These are phyloP conservation scores for Aplysia californica DNA, from an alignment of 1,140 invertebrate genomes.

Conservation along the genomic window DNA sequence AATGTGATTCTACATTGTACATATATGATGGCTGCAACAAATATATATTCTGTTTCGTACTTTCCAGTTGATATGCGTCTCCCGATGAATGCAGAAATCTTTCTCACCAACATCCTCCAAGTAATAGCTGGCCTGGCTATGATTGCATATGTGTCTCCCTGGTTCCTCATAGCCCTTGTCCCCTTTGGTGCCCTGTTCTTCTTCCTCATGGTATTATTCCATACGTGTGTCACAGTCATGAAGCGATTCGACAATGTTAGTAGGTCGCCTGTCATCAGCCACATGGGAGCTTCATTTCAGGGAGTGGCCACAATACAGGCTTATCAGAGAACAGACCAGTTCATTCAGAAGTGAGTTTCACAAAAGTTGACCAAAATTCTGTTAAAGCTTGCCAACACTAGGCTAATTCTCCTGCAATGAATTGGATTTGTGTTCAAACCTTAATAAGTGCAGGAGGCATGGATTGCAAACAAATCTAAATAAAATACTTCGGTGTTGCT, in stretches of 20 bases:
- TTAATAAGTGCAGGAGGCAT: no score
- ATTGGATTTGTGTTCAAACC: background rate
- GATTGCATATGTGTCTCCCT: conserved; percentile 74
- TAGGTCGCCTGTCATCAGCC: conserved; percentile 76
- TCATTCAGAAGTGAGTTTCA: conserved; percentile 65
- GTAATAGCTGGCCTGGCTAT: conserved; percentile 65
- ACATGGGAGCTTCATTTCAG: conserved; percentile 74
- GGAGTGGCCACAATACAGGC: conserved; percentile 77
- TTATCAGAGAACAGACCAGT: conserved; percentile 68
- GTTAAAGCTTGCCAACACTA: no score
- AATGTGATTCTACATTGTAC: no score
- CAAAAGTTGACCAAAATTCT: no score
- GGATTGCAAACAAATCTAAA: no score
- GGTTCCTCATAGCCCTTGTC: conserved; percentile 73
- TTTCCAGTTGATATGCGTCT: conserved; percentile 74
- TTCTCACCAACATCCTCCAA: conserved; percentile 74
- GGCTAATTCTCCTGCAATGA: background rate
- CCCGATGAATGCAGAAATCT: conserved; percentile 73
- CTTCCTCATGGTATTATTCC: conserved; percentile 70
- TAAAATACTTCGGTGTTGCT: no score
- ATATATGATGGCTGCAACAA: no score
- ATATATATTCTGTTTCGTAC: no score
- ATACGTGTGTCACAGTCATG: conserved; percentile 71
- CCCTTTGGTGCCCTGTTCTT: conserved; percentile 72
- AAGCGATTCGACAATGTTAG: conserved; percentile 75